Percentiles rank a stretch among this genome's conserved stretches.
phyloP scores from a whole-genome alignment of 2,888 invertebrate genomes.

The Ennomos quercinarius region DNA sequence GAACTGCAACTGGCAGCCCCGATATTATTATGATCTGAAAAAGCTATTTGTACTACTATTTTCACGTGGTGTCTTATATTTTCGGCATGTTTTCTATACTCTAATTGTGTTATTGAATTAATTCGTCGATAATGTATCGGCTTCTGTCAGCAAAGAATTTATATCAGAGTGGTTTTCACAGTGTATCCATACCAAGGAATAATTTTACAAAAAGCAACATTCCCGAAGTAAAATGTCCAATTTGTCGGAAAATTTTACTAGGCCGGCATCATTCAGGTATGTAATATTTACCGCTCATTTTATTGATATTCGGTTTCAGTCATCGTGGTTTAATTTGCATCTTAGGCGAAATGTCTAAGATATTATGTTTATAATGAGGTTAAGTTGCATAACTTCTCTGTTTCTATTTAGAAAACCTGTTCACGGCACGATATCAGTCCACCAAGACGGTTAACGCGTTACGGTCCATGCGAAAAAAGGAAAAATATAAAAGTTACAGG shows the following conservation, averaged over 20 bases:
- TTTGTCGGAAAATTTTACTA: slow-evolving; percentile 73
- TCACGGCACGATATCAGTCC: slow-evolving; percentile 69
- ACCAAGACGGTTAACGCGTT: slow-evolving; percentile 73
- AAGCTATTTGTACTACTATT: slow-evolving; percentile 44
- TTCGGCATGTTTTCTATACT: slow-evolving; percentile 60
- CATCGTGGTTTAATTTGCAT: background rate
- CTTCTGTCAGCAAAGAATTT: slow-evolving; percentile 71
- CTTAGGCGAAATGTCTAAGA: too few relatives aligned
- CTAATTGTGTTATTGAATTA: slow-evolving; percentile 49
- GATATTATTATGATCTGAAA: slow-evolving; percentile 12
- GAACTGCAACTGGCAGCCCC: background rate
- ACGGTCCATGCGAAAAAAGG: slow-evolving; percentile 72
- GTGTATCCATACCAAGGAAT: slow-evolving; percentile 57
- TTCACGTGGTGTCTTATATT: slow-evolving; percentile 70
- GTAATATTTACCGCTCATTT: slow-evolving; percentile 3
- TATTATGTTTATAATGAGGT: slow-evolving; percentile 41
- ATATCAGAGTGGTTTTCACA: slow-evolving; percentile 71
- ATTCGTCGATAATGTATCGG: slow-evolving; percentile 72
- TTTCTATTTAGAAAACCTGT: slow-evolving; percentile 65
- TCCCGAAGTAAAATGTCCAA: slow-evolving; percentile 74
- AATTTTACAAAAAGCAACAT: slow-evolving; percentile 52
- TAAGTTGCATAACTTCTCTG: slow-evolving; percentile 73
- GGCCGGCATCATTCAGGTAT: slow-evolving; percentile 67
- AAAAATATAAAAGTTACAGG: slow-evolving; percentile 75
- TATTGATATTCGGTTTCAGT: background rate